Conservation (phyloP, 2,113 vertebrate genomes). For the Felis chaus region DNA sequence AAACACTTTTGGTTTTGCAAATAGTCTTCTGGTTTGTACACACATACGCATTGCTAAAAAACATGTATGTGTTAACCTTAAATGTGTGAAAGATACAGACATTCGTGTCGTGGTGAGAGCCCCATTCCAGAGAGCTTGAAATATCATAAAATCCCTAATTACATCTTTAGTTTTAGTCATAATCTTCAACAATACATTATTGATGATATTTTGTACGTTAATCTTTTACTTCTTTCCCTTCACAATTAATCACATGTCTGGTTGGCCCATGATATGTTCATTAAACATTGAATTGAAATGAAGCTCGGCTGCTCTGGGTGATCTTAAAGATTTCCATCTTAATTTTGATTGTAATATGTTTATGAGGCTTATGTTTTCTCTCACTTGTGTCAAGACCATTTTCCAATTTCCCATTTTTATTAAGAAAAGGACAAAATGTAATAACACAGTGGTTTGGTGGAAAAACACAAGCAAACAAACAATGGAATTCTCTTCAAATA, state of each 20-base stretch:
- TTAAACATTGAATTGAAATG: background rate
- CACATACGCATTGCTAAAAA: background rate
- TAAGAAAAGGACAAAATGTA: background rate
- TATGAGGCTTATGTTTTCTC: background rate
- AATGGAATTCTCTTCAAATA: background rate
- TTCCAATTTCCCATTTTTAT: slow-evolving; percentile 8
- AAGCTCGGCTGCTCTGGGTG: background rate
- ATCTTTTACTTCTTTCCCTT: slow-evolving; percentile 26
- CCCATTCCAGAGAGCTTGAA: background rate
- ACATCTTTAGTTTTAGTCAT: background rate
- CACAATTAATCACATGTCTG: background rate
- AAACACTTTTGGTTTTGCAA: background rate
- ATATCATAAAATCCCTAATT: background rate
- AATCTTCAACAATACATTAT: background rate
- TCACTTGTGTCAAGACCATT: background rate
- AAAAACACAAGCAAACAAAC: background rate
- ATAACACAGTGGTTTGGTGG: background rate
- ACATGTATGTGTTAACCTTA: background rate
- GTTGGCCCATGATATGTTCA: background rate
- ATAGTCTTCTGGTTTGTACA: background rate
- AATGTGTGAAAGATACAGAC: background rate
- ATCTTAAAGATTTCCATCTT: slow-evolving; percentile 2
- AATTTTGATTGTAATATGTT: background rate
- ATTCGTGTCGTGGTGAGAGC: background rate
- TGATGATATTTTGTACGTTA: background rate